Base-by-base conservation (phyloP, 2,797 vertebrate genomes). In the Aerospiza tachiro region DNA sequence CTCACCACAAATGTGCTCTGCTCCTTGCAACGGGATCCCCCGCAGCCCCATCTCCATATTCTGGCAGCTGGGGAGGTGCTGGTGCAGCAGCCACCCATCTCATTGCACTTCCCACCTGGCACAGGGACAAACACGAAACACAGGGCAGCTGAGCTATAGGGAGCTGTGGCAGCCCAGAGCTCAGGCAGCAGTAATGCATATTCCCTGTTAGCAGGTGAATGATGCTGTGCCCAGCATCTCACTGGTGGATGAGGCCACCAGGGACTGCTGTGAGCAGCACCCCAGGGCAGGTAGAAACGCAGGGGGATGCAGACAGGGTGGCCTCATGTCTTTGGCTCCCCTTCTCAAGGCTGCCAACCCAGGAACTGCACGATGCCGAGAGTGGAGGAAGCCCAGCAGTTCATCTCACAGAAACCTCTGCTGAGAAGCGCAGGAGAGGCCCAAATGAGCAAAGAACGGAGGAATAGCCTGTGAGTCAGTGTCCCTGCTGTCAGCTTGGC, bases 391-490 rank as follows among this genome's bases (percentile, higher is more conserved):
- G 68, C 44, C 40, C 61, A 88, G 59, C 56, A 86, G 73, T 63
- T 86, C 44, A n/a, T 74, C 52, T 71, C 68, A 11, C 56, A 81
- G 70, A 91, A 91, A 63, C 15, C 31, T 71, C 77, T 71, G 31
- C 61, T 88, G 58, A 84, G 56, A 67, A 86, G 58, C 12, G 45
- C 61, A 61, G 67, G 29, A 79, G 86, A 90, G 68, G 49, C 56
- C 45, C 66, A 70, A 86, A 72, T 52, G 83, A 95, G 45, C 52
- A 67, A 93, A 88, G 33, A 86, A 70, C 3, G 2, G 63, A 93
- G 79, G 38, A 88, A 47, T 11, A 86, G 65, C 38, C 55, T 59
- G 66, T 89, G 68, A 96, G 83, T 94, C 92, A 94, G 58, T 82
- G 59, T 83, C 40, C 52, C 56, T 83, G 66, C 66, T 90, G 66